Percentiles rank a stretch among this genome's conserved stretches.
phyloP scores from a whole-genome alignment of 2,888 invertebrate genomes.

The Pyrrhosoma nymphula region DNA sequence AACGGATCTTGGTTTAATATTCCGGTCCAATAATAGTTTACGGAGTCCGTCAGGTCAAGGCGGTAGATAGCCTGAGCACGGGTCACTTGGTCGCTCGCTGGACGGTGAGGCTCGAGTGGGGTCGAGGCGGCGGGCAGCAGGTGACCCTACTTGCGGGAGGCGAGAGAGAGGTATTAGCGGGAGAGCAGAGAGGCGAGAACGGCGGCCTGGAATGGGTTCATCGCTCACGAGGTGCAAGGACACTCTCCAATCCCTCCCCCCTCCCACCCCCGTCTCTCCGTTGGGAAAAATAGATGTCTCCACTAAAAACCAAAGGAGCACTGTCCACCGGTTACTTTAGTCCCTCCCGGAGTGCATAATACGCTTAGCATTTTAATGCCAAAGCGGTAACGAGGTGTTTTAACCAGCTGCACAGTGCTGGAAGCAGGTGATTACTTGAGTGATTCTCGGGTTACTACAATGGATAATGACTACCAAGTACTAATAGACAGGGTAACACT shows the following conservation, averaged over 20 bases:
- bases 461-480: no score
- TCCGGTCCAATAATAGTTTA: neutral
- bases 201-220: neutral
- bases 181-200: neutral
- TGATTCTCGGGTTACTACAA: no score
- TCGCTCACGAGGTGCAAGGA: neutral
- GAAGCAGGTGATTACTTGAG: no score
- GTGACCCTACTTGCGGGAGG: neutral
- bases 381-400: no score
- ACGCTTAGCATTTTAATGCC: neutral
- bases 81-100: no score
- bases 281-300: neutral
- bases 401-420: no score
- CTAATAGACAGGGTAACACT: no score
- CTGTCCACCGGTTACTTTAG: neutral
- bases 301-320: neutral
- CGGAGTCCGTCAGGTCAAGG: neutral
- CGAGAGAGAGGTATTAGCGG: neutral
- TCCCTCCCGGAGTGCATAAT: neutral
- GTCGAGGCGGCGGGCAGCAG: neutral
- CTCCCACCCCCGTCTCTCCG: neutral
- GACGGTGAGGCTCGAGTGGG: neutral
- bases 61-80: neutral
- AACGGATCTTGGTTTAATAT: neutral
- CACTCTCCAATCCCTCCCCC: neutral